Evolutionary conservation across 2,113 vertebrate genomes (phyloP), one percentile per base, ranked within the genome.

Genomic region (Caranx ignobilis): DNA sequence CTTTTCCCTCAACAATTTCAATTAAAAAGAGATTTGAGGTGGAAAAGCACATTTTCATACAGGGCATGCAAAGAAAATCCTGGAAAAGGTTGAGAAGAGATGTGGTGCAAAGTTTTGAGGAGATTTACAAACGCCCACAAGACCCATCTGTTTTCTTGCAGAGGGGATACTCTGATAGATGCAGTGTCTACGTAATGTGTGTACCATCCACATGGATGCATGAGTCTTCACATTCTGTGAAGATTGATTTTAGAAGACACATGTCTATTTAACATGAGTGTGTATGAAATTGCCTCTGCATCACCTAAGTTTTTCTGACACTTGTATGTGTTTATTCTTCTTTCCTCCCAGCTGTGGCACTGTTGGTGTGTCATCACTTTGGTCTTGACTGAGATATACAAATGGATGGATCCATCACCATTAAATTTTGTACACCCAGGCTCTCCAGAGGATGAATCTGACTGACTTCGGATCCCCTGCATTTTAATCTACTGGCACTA

Each of bases 21-120:
- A 94, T 94, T 94, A 94, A 94, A 94, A 94, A 93, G 90, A 94
- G 93, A 93, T 94, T 94, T 94, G 81, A 88, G 80, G 79, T 89
- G 88, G 87, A 93, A 93, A 93, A 92, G 87, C 87, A 83, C 77
- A 79, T 90, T 93, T 91, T 88, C 83, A 87, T 84, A 86, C 45
- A 1, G 47, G 71, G 75, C 79, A 41, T 75, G 71, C 66, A 66
- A 74, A 8, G 21, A 43, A 77, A 83, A 75, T 54, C 77, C 56
- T 79, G 78, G 66, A 47, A 68, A 64, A 72, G 41, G 57, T 62
- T 73, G 83, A 86, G 35, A 50, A 65, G 60, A 66, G 57, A 78
- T 37, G 73, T 50, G 35, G 34, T 11, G 43, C n/a, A 48, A 15
- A 18, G 57, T 70, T 82, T 59, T 21, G 43, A 74, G 71, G 15